Conservation (phyloP, 2,888 invertebrate species). For the Galeruca laticollis region DNA sequence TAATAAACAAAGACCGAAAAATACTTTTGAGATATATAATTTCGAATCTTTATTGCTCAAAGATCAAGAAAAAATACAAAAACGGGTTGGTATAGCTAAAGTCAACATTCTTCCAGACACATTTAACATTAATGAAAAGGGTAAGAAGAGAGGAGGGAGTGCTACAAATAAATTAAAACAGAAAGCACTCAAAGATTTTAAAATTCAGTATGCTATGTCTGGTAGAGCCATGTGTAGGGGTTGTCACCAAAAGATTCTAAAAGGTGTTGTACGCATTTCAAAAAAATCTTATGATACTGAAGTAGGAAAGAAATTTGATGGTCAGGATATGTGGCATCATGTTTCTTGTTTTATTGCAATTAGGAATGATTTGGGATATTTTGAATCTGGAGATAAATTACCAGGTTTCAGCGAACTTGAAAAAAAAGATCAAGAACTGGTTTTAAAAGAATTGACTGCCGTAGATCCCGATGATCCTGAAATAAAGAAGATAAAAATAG, state of each 20-base stretch:
- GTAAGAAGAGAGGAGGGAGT: conserved; percentile 65
- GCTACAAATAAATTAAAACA: conserved; percentile 54
- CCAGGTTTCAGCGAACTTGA: conserved; percentile 80
- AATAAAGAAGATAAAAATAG: conserved; percentile 78
- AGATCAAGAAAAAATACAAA: conserved; percentile 85
- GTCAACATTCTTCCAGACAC: conserved; percentile 66
- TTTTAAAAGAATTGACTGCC: conserved; percentile 69
- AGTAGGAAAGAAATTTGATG: conserved; percentile 84
- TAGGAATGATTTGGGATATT: conserved; percentile 80
- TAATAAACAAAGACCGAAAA: conserved; percentile 80
- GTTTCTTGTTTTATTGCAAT: conserved; percentile 87
- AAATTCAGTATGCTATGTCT: conserved; percentile 88
- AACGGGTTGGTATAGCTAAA: conserved; percentile 70
- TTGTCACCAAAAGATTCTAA: conserved; percentile 87
- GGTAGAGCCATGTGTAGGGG: conserved; percentile 84
- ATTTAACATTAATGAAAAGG: conserved; percentile 61
- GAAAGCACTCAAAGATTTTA: conserved; percentile 75
- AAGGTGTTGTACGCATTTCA: conserved; percentile 79
- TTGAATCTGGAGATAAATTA: conserved; percentile 77
- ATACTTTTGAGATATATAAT: conserved; percentile 82
- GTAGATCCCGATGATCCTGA: conserved; percentile 68
- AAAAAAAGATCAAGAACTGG: conserved; percentile 76
- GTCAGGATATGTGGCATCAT: conserved; percentile 91
- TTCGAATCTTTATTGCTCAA: conserved; percentile 83
- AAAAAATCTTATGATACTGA: conserved; percentile 89